These are phyloP conservation scores for Campoplex capitator DNA, from an alignment of 2,888 invertebrate genomes.

Conservation along the genomic window DNA sequence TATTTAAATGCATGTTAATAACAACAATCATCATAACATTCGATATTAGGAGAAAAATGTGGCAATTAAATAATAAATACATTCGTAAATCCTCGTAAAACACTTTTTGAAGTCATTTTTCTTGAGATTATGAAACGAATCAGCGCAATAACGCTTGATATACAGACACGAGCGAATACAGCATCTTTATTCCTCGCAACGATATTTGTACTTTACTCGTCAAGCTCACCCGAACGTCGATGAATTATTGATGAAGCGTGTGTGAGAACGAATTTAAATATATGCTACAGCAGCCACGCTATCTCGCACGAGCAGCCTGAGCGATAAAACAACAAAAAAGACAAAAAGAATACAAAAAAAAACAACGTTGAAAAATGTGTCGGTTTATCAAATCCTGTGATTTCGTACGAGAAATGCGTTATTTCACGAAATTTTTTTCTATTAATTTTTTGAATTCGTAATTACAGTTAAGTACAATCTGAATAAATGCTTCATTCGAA, in stretches of 20 bases:
- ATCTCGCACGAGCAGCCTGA: slow-evolving; percentile 50
- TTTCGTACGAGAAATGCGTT: neutral
- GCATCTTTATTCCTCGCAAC: slow-evolving; percentile 68
- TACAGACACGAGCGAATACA: slow-evolving; percentile 45
- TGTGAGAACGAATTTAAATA: slow-evolving; percentile 74
- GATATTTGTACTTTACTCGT: slow-evolving; percentile 58
- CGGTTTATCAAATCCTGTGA: neutral
- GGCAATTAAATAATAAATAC: neutral
- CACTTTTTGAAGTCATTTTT: neutral
- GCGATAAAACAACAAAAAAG: neutral
- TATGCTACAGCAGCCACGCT: slow-evolving; percentile 60
- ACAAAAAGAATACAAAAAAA: too few relatives aligned
- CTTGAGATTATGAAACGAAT: slow-evolving; percentile 1
- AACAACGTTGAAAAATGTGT: slow-evolving; percentile 24
- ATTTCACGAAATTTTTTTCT: neutral
- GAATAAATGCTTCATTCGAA: neutral
- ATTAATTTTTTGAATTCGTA: neutral
- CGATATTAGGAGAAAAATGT: neutral
- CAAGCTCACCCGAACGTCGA: slow-evolving; percentile 49
- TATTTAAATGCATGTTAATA: neutral
- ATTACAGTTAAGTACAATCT: too few relatives aligned
- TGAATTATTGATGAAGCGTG: slow-evolving; percentile 76
- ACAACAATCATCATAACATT: neutral
- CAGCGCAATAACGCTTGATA: neutral
- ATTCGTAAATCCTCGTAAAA: neutral